Conservation (phyloP, 2,113 vertebrate genomes). For the Oriolus oriolus region DNA sequence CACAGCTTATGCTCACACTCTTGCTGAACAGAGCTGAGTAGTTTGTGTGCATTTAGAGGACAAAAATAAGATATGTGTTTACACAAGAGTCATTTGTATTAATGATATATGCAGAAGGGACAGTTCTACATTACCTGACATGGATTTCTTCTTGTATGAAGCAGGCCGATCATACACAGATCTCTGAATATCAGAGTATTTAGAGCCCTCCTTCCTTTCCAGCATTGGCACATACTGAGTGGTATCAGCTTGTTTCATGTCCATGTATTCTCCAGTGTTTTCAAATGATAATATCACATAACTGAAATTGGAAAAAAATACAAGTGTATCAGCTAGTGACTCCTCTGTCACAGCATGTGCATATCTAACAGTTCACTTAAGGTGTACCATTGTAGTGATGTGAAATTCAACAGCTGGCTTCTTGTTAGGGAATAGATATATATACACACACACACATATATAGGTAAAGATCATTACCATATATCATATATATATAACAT, state of each 20-base stretch:
- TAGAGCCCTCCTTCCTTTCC: conserved; percentile 88
- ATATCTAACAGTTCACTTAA: neutral
- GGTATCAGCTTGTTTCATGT: conserved; percentile 94
- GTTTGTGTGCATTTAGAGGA: neutral
- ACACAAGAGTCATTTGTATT: neutral
- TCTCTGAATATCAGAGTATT: conserved; percentile 88
- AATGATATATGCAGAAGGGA: neutral
- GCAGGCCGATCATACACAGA: conserved; percentile 91
- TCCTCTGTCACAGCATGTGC: neutral
- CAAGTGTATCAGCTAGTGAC: neutral
- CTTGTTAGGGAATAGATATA: neutral
- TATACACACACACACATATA: neutral
- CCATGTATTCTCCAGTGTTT: conserved; percentile 96
- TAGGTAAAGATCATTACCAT: neutral
- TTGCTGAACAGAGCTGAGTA: neutral
- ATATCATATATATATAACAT: neutral
- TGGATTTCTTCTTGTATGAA: conserved; percentile 85
- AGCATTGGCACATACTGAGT: conserved; percentile 98
- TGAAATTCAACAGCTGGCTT: neutral
- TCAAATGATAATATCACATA: conserved; percentile 98
- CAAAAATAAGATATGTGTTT: neutral
- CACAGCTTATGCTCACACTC: neutral
- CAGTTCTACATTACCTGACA: conserved; percentile 71
- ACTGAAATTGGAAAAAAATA: conserved; percentile 66
- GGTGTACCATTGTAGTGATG: neutral